Conservation (phyloP, 23 tunicate genomes). For the Diplosoma virens region DNA sequence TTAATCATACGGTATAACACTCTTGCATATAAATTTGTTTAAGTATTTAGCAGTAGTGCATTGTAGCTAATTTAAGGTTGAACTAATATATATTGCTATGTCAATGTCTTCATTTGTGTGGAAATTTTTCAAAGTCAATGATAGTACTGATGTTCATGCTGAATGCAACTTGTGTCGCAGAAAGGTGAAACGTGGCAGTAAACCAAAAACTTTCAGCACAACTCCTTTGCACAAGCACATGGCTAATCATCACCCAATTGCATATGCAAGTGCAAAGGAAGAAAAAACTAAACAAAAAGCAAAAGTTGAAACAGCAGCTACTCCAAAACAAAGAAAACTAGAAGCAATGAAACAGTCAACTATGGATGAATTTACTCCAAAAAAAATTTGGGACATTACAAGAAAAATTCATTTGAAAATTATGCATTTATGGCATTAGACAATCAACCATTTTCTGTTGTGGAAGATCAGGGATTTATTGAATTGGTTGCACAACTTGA, state of each 20-base stretch:
- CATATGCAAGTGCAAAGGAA: no score
- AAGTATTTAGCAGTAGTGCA: no score
- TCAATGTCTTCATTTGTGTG: constrained; percentile 4
- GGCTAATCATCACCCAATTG: neutral
- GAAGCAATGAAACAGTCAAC: neutral
- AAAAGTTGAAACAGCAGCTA: neutral
- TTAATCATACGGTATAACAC: no score
- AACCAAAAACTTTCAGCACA: no score
- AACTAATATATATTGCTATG: no score
- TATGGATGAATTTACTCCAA: neutral
- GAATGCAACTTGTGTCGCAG: neutral
- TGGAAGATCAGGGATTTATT: constrained; percentile 14
- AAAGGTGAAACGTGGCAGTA: constrained; percentile 3
- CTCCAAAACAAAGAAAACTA: neutral
- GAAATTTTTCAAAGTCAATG: constrained; percentile 1
- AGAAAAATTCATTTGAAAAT: neutral
- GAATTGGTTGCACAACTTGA: constrained; percentile 5
- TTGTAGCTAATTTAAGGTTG: no score
- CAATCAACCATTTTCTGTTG: constrained; percentile 4
- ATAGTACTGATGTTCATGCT: neutral
- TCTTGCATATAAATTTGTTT: no score
- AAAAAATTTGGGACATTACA: neutral
- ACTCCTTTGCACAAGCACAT: no score
- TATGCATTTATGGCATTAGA: neutral
- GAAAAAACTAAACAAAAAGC: neutral